Conservation (phyloP, 2,113 vertebrate species). For the Mesoclemmys tuberculata region DNA sequence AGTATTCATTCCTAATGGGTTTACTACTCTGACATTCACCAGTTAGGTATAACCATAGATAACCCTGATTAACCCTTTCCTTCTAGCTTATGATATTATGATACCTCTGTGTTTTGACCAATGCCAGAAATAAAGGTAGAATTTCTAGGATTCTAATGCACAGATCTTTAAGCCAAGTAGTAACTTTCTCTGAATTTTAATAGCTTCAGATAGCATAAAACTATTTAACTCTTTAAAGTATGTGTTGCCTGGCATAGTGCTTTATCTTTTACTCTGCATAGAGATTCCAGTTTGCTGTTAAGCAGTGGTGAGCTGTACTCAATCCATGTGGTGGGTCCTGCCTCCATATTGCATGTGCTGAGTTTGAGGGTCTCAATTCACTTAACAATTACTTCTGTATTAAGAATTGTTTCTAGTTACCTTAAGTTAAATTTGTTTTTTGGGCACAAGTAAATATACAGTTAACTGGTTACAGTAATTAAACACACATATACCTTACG, state of each 20-base stretch:
- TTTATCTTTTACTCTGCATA: background rate
- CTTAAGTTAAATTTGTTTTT: background rate
- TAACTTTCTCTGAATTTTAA: background rate
- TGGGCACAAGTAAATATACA: background rate
- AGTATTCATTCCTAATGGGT: background rate
- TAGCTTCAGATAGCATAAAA: background rate
- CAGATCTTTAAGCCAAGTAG: background rate
- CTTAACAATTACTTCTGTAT: background rate
- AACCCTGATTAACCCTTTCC: background rate
- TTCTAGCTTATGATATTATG: background rate
- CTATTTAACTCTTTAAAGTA: background rate
- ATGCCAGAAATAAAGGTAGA: background rate
- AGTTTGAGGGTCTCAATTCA: background rate
- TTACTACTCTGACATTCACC: background rate
- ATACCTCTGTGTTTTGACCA: background rate
- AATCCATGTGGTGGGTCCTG: background rate
- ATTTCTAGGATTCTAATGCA: background rate
- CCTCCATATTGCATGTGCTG: background rate
- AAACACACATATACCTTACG: background rate
- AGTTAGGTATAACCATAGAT: background rate
- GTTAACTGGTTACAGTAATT: background rate
- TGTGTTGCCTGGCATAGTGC: background rate
- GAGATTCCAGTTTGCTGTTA: background rate
- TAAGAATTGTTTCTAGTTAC: background rate
- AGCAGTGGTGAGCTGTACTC: background rate